Evolutionary conservation across 2,888 invertebrate species (phyloP).

Genomic region (Dynastes grantii): DNA sequence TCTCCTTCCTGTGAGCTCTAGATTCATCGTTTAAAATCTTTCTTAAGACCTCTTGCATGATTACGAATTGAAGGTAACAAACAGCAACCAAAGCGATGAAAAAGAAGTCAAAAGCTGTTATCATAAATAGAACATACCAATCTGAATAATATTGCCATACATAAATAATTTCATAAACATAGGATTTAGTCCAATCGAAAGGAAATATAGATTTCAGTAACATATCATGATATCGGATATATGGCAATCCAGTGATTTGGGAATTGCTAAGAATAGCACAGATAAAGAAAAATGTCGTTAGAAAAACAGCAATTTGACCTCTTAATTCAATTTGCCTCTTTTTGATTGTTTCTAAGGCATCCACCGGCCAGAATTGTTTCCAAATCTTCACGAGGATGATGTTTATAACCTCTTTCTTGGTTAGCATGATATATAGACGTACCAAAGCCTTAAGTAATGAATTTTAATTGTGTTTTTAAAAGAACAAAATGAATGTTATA

Average conservation of each 20-base stretch:
- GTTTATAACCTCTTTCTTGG: slow-evolving; percentile 41
- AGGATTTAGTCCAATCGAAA: slow-evolving; percentile 51
- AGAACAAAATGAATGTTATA: neutral
- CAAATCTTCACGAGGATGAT: slow-evolving; percentile 43
- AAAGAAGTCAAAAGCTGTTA: slow-evolving; percentile 50
- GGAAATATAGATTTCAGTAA: slow-evolving; percentile 54
- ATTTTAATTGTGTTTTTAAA: too few relatives aligned
- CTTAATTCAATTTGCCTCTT: neutral
- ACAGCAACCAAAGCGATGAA: slow-evolving; percentile 46
- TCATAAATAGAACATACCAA: slow-evolving; percentile 44
- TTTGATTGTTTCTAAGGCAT: neutral
- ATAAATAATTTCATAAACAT: slow-evolving; percentile 55
- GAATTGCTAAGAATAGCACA: slow-evolving; percentile 25
- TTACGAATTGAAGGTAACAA: slow-evolving; percentile 46
- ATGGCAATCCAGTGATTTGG: slow-evolving; percentile 44
- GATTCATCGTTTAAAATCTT: slow-evolving; percentile 37
- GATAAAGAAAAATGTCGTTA: slow-evolving; percentile 3
- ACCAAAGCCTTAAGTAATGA: slow-evolving; percentile 34
- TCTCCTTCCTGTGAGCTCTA: slow-evolving; percentile 16
- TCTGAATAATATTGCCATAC: slow-evolving; percentile 53
- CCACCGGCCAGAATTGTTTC: slow-evolving; percentile 48
- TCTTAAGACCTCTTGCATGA: slow-evolving; percentile 55
- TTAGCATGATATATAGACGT: slow-evolving; percentile 44
- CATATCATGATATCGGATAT: slow-evolving; percentile 36
- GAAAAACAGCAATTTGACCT: slow-evolving; percentile 4